These are phyloP conservation scores for Sinohyriopsis cumingii DNA, from an alignment of 2,888 invertebrate genomes.

Conservation along the genomic window DNA sequence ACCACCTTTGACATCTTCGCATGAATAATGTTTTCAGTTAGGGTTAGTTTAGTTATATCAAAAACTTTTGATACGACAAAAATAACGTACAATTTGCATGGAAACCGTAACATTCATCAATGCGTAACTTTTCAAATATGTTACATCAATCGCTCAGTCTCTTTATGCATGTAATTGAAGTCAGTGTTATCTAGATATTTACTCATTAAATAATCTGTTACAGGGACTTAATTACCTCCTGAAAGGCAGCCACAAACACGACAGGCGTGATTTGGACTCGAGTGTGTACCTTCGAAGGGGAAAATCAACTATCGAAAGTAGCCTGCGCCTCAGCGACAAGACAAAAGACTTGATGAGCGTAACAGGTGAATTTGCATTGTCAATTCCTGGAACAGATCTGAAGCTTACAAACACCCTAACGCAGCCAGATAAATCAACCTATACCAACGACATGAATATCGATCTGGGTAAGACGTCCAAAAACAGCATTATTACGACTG, in stretches of 20 bases:
- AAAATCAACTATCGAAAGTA: constrained; percentile 33
- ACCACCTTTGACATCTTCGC: too few relatives aligned
- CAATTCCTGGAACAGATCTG: constrained; percentile 48
- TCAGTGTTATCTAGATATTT: too few relatives aligned
- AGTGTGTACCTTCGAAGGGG: constrained; percentile 34
- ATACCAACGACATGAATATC: constrained; percentile 36
- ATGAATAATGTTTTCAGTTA: too few relatives aligned
- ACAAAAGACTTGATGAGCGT: constrained; percentile 35
- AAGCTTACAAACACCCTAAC: constrained; percentile 38
- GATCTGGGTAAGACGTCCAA: constrained; percentile 30
- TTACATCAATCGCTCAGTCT: too few relatives aligned
- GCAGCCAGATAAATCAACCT: constrained; percentile 37
- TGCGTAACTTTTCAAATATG: too few relatives aligned
- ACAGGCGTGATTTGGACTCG: constrained; percentile 37
- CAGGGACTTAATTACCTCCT: constrained; percentile 46
- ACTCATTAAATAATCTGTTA: constrained; percentile 5
- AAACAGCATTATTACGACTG: constrained; percentile 34
- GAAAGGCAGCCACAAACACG: constrained; percentile 44
- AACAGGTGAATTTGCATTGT: constrained; percentile 39
- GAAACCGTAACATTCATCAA: too few relatives aligned
- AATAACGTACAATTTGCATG: too few relatives aligned
- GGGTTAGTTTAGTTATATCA: too few relatives aligned
- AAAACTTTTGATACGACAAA: too few relatives aligned
- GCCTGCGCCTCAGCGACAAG: constrained; percentile 39
- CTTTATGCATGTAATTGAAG: too few relatives aligned